phyloP scores from a whole-genome alignment of 2,113 vertebrate genomes.

The Pyxicephalus adspersus region DNA sequence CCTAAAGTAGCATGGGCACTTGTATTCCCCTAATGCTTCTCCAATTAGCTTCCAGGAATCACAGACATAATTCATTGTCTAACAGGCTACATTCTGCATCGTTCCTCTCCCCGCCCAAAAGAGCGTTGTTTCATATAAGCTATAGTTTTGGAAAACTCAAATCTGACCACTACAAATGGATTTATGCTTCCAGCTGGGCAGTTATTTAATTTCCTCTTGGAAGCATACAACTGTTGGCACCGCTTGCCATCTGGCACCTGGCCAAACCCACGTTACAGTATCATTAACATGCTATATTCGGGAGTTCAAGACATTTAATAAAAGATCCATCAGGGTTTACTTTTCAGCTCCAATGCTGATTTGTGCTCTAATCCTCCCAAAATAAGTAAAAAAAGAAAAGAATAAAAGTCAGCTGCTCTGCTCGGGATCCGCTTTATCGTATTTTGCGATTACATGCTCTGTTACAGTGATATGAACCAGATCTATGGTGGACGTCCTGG shows the following conservation, averaged over 20 bases:
- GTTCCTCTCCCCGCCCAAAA: not conserved
- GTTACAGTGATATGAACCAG: not conserved
- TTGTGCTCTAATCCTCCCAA: conserved; percentile 55
- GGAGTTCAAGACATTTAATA: conserved; percentile 62
- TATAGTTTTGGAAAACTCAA: conserved; percentile 73
- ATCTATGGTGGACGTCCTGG: not conserved
- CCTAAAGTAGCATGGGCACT: no score
- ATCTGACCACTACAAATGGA: conserved; percentile 80
- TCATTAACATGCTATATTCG: conserved; percentile 68
- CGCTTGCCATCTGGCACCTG: conserved; percentile 69
- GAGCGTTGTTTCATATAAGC: conserved; percentile 60
- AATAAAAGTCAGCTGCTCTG: not conserved
- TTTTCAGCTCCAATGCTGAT: conserved; percentile 32
- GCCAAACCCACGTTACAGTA: conserved; percentile 70
- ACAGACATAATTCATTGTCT: not conserved
- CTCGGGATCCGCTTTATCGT: not conserved
- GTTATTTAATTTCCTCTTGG: conserved; percentile 88
- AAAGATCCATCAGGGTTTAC: conserved; percentile 65
- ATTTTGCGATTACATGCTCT: not conserved
- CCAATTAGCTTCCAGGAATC: not conserved
- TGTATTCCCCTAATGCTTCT: not conserved
- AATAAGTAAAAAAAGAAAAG: not conserved
- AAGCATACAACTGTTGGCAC: conserved; percentile 84
- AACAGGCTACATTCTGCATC: not conserved
- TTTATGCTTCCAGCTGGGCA: conserved; percentile 86